Conservation (phyloP, 2,797 vertebrate species). For the Oreortyx pictus region DNA sequence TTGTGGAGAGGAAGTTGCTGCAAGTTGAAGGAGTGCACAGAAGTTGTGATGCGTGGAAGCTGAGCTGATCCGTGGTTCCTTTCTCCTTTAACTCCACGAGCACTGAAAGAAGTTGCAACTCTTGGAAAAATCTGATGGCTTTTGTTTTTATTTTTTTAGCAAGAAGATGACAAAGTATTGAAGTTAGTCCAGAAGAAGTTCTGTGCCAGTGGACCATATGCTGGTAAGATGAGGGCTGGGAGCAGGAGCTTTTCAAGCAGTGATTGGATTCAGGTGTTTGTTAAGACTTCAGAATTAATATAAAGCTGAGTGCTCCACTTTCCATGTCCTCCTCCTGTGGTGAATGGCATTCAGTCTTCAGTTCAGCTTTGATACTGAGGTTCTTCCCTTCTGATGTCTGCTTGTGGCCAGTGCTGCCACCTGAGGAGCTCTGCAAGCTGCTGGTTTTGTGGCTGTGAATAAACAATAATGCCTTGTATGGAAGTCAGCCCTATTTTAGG, state of each 20-base stretch:
- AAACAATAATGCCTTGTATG: not conserved
- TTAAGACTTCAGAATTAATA: not conserved
- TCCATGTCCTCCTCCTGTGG: not conserved
- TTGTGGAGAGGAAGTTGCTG: not conserved
- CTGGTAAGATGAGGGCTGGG: conserved; percentile 73
- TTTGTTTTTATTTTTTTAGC: conserved; percentile 75
- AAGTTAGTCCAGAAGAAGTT: conserved; percentile 97
- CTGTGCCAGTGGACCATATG: conserved; percentile 93
- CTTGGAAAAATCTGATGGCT: not conserved
- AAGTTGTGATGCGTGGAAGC: fast-evolving
- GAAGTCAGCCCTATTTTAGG: not conserved
- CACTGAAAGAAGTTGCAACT: not conserved
- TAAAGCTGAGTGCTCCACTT: fast-evolving
- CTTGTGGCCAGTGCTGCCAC: not conserved
- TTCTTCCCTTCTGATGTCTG: not conserved
- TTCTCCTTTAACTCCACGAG: not conserved
- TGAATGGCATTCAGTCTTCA: not conserved
- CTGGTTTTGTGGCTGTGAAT: not conserved
- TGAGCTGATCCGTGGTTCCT: too few species aligned
- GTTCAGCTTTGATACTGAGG: not conserved
- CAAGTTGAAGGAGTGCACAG: fast-evolving
- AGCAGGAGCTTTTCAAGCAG: not conserved
- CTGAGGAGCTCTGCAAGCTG: not conserved
- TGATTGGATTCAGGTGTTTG: not conserved
- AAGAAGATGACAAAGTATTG: conserved; percentile 90